Percentiles rank a stretch among this genome's conserved stretches.
These are phyloP conservation scores for Lypha dubia DNA, from an alignment of 2,888 invertebrate species.

Conservation along the genomic window DNA sequence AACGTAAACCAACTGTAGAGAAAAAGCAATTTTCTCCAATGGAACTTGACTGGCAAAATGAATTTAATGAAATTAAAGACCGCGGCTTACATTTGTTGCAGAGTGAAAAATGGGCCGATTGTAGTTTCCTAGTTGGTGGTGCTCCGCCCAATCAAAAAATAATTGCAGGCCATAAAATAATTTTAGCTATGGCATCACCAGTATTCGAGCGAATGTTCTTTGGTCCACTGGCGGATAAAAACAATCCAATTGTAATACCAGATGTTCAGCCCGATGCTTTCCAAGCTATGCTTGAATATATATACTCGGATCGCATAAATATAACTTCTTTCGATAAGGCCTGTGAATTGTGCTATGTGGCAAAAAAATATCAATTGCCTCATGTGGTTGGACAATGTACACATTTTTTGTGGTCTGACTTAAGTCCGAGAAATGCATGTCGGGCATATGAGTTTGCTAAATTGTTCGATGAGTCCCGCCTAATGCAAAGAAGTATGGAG, in stretches of 20 bases:
- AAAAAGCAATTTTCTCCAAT: constrained; percentile 64
- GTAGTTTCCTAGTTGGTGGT: constrained; percentile 90
- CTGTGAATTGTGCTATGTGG: constrained; percentile 93
- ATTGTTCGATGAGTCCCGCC: constrained; percentile 91
- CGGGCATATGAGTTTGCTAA: constrained; percentile 93
- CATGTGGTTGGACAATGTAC: constrained; percentile 92
- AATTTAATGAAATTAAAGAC: constrained; percentile 86
- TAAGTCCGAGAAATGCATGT: constrained; percentile 90
- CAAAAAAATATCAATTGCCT: constrained; percentile 94
- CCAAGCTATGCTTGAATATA: constrained; percentile 91
- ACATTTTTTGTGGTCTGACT: constrained; percentile 89
- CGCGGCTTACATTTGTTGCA: constrained; percentile 89
- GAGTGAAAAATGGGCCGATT: constrained; percentile 92
- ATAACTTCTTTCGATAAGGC: constrained; percentile 93
- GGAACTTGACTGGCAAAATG: constrained; percentile 89
- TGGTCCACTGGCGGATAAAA: constrained; percentile 91
- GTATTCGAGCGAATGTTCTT: constrained; percentile 95
- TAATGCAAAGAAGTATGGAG: constrained; percentile 92
- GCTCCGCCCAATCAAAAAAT: constrained; percentile 89
- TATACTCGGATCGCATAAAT: constrained; percentile 92
- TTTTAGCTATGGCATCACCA: constrained; percentile 93
- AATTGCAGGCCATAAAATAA: constrained; percentile 90
- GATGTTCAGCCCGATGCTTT: constrained; percentile 95
- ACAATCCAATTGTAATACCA: constrained; percentile 90
- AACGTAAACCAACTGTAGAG: not conserved